These are phyloP conservation scores for Tanaodytes sp. DNA, from an alignment of 2,888 invertebrate genomes.

Conservation along the genomic window DNA sequence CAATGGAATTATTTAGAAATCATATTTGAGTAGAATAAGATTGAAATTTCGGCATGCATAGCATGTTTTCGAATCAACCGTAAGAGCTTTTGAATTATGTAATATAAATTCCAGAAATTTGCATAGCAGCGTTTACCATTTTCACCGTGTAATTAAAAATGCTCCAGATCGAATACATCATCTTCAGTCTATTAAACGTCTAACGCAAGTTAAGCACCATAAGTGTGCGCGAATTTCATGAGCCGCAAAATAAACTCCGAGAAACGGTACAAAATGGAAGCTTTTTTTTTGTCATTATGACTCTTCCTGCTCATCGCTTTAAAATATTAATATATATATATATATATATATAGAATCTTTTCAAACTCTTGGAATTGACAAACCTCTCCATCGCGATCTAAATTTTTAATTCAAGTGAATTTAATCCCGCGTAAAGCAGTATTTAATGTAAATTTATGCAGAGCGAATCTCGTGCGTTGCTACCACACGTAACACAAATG, in stretches of 20 bases:
- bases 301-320: too few species aligned
- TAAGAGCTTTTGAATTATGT: too few species aligned
- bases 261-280: too few species aligned
- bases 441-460: conserved; percentile 32
- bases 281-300: not conserved
- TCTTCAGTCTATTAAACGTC: conserved; percentile 14
- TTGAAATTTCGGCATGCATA: too few species aligned
- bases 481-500: conserved; percentile 13
- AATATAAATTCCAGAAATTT: not conserved
- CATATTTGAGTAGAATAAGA: too few species aligned
- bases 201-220: conserved; percentile 12
- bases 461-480: conserved; percentile 24
- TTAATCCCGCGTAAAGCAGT: conserved; percentile 25
- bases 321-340: too few species aligned
- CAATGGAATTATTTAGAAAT: too few species aligned
- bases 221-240: conserved; percentile 23
- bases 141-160: conserved; percentile 2
- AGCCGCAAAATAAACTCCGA: conserved; percentile 10
- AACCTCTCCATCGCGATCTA: conserved; percentile 15
- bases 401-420: conserved; percentile 31
- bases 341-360: too few species aligned
- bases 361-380: too few species aligned
- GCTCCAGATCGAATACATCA: conserved; percentile 7
- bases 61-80: too few species aligned
- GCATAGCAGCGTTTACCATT: not conserved